phyloP scores from a whole-genome alignment of 2,797 vertebrate species.

The Cynodonichthys magdalenae region DNA sequence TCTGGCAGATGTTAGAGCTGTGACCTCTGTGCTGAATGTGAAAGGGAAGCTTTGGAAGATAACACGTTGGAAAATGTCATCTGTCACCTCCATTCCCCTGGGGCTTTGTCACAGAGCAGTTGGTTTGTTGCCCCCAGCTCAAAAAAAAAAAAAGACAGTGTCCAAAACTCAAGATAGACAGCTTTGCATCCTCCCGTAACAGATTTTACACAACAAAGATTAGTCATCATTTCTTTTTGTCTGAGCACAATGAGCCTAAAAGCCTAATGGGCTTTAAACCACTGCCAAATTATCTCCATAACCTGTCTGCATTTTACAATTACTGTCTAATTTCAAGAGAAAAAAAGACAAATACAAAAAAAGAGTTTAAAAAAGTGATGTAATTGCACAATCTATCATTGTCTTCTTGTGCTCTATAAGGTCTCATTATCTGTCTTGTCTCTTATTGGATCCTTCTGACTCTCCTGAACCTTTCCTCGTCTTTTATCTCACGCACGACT shows the following conservation, averaged over 20 bases:
- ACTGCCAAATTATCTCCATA: slow-evolving; percentile 42
- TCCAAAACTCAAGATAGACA: slow-evolving; percentile 19
- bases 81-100: slow-evolving; percentile 52
- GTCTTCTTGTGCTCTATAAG: background rate
- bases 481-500: slow-evolving; percentile 18
- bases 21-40: slow-evolving; percentile 51
- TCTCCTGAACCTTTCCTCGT: slow-evolving; percentile 18
- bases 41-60: slow-evolving; percentile 49
- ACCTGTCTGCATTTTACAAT: slow-evolving; percentile 43
- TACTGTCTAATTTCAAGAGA: slow-evolving; percentile 10
- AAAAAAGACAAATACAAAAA: slow-evolving; percentile 12
- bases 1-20: slow-evolving; percentile 41
- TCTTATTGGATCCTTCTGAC: slow-evolving; percentile 1
- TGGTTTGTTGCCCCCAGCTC: slow-evolving; percentile 21
- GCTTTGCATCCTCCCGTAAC: background rate
- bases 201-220: slow-evolving; percentile 12
- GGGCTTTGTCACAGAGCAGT: slow-evolving; percentile 33
- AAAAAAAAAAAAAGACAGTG: background rate
- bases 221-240: slow-evolving; percentile 47
- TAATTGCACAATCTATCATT: slow-evolving; percentile 12
- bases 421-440: slow-evolving; percentile 10
- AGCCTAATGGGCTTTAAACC: slow-evolving; percentile 55
- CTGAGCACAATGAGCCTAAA: slow-evolving; percentile 51
- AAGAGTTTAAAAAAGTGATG: slow-evolving; percentile 1
- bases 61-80: slow-evolving; percentile 68